Conservation (phyloP, 2,113 vertebrate genomes). For the Neolamprologus ventralis region DNA sequence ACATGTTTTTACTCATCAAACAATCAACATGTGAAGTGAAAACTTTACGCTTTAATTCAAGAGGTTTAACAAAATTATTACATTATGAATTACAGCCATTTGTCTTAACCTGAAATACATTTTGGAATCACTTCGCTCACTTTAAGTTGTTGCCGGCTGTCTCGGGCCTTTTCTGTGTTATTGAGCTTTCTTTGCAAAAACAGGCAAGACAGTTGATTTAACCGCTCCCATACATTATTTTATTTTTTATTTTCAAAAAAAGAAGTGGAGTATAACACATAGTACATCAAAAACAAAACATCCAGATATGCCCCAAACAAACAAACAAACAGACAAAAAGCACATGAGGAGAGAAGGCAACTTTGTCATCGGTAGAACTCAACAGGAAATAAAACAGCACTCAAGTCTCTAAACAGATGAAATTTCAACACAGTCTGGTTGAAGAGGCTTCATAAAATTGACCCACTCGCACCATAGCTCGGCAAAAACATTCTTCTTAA, state of each 20-base stretch:
- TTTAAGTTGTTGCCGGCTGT: not conserved
- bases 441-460: not conserved
- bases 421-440: not conserved
- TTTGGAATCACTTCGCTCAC: not conserved
- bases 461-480: not conserved
- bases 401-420: not conserved
- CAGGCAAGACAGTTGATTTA: not conserved
- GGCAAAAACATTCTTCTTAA: not conserved
- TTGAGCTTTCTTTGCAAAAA: not conserved
- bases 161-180: not conserved
- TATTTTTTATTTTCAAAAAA: not conserved
- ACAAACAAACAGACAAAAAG: not conserved
- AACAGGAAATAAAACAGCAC: not conserved
- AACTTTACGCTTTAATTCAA: not conserved
- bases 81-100: not conserved
- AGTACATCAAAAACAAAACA: not conserved
- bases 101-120: not conserved
- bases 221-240: fast-evolving
- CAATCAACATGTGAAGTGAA: not conserved
- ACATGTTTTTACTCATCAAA: not conserved
- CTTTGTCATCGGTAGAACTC: not conserved
- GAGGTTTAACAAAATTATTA: not conserved
- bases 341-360: fast-evolving
- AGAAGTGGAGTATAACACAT: not conserved
- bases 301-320: not conserved